phyloP scores from a whole-genome alignment of 2,113 vertebrate species.

The Hepsetus odoe region DNA sequence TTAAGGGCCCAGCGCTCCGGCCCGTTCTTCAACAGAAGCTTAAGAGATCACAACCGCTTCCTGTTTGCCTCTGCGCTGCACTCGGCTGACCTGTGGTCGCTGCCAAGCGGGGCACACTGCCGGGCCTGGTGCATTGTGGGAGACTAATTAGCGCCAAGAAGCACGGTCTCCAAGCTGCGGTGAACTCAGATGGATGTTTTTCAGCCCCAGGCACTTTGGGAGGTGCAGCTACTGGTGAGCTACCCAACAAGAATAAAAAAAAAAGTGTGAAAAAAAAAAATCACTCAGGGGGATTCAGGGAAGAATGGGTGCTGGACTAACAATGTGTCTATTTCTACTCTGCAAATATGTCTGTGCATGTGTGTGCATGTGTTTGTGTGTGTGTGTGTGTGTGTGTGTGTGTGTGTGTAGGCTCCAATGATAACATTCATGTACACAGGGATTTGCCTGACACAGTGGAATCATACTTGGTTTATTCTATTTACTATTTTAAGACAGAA shows the following conservation, averaged over 20 bases:
- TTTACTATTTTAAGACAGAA: constrained; percentile 9
- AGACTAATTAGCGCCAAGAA: constrained; percentile 62
- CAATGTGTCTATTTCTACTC: constrained; percentile 54
- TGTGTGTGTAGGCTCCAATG: no score
- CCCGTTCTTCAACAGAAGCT: constrained; percentile 49
- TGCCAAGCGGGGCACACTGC: constrained; percentile 42
- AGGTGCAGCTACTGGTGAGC: constrained; percentile 73
- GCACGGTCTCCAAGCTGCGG: constrained; percentile 53
- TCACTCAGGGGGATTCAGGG: constrained; percentile 48
- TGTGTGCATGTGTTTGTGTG: constrained; percentile 35
- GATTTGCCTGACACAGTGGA: constrained; percentile 18
- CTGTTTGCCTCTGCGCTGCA: constrained; percentile 37
- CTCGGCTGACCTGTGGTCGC: constrained; percentile 51
- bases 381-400: no score
- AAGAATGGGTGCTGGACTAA: constrained; percentile 62
- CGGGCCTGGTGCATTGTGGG: constrained; percentile 61
- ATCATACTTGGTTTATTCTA: no score
- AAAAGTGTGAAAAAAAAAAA: constrained; percentile 50
- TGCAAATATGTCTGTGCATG: constrained; percentile 42
- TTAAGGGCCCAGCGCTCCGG: constrained; percentile 29
- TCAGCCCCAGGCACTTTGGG: constrained; percentile 65
- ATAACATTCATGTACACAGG: constrained; percentile 9
- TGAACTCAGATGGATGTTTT: constrained; percentile 61
- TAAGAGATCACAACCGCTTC: constrained; percentile 54
- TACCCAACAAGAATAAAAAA: constrained; percentile 57